phyloP scores from a whole-genome alignment of 1,140 invertebrate genomes.

The Apolygus lucorum region DNA sequence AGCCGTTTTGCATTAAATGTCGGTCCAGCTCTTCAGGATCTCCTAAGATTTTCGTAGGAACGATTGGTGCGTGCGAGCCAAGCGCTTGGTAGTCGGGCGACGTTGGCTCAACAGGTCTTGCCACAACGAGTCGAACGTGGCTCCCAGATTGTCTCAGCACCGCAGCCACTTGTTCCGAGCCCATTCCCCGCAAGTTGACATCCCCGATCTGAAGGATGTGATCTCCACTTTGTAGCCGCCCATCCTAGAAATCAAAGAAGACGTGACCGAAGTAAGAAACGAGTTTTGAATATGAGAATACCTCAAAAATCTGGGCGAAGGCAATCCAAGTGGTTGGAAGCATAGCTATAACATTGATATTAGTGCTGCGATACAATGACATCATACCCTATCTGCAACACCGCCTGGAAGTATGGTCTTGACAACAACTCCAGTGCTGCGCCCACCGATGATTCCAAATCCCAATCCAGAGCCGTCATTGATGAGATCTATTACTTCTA shows the following conservation, averaged over 20 bases:
- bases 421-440: slow-evolving; percentile 92
- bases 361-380: neutral
- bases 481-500: slow-evolving; percentile 76
- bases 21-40: slow-evolving; percentile 78
- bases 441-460: slow-evolving; percentile 90
- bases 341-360: too few species aligned
- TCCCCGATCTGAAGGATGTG: slow-evolving; percentile 91
- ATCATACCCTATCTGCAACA: slow-evolving; percentile 73
- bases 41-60: slow-evolving; percentile 71
- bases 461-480: slow-evolving; percentile 80
- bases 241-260: slow-evolving; percentile 64
- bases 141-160: slow-evolving; percentile 80
- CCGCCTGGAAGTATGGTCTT: slow-evolving; percentile 89
- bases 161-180: slow-evolving; percentile 85
- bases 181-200: slow-evolving; percentile 82
- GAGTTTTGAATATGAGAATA: neutral
- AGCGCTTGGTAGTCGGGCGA: slow-evolving; percentile 57
- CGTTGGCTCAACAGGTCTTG: slow-evolving; percentile 68
- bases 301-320: too few species aligned
- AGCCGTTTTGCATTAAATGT: slow-evolving; percentile 71
- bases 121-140: slow-evolving; percentile 81
- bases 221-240: slow-evolving; percentile 79
- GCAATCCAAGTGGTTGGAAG: too few species aligned
- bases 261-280: neutral
- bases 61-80: slow-evolving; percentile 65